Evolutionary conservation across 2,888 invertebrate genomes (phyloP).

Genomic region (Melinaea marsaeus): DNA sequence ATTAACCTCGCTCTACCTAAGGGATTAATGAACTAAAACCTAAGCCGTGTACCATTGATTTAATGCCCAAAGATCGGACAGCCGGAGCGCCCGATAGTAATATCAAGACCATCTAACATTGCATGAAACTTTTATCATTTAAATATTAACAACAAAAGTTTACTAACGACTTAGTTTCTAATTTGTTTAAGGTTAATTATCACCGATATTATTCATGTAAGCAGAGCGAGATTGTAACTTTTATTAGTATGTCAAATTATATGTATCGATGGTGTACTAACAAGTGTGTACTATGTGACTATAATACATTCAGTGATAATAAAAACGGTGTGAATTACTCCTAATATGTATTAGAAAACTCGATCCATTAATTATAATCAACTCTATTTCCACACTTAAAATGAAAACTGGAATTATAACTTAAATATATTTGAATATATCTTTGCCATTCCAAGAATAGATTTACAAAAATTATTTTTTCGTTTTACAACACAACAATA

Average conservation of each 20-base stretch:
- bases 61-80: conserved; percentile 26
- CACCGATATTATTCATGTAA: too few species aligned
- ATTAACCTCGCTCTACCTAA: conserved; percentile 23
- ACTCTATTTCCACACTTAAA: conserved; percentile 14
- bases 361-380: conserved; percentile 53
- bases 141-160: not conserved
- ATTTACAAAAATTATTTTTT: too few species aligned
- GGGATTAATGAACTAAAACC: conserved; percentile 28
- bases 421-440: too few species aligned
- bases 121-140: conserved; percentile 7
- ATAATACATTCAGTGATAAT: conserved; percentile 42
- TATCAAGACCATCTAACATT: conserved; percentile 20
- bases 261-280: conserved; percentile 6
- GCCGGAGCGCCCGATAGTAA: conserved; percentile 25
- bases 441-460: too few species aligned
- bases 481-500: too few species aligned
- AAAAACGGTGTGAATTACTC: conserved; percentile 67
- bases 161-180: too few species aligned
- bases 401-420: too few species aligned
- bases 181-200: too few species aligned
- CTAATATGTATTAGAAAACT: conserved; percentile 42
- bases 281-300: too few species aligned
- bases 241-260: conserved; percentile 34
- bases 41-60: conserved; percentile 28
- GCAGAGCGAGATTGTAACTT: too few species aligned